phyloP scores from a whole-genome alignment of 2,797 vertebrate genomes.

The Chromobotia macracanthus region DNA sequence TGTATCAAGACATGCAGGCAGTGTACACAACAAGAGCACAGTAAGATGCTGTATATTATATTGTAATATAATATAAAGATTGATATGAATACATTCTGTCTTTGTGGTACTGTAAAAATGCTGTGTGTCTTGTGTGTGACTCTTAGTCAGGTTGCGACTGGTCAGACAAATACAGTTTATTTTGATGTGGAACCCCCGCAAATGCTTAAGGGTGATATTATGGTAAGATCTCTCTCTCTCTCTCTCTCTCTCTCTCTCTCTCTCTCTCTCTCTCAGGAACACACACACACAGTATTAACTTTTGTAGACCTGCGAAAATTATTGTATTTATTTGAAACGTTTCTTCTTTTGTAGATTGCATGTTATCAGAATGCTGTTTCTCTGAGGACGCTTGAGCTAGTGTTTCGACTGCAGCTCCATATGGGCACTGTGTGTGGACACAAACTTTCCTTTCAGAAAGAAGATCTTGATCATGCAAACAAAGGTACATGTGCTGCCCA shows the following conservation, averaged over 20 bases:
- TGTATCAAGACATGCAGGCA: conserved; percentile 88
- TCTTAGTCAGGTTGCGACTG: conserved; percentile 75
- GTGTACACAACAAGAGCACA: conserved; percentile 90
- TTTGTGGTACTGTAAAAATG: neutral
- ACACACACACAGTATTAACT: neutral
- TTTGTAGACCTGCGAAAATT: conserved; percentile 17
- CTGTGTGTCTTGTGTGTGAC: conserved; percentile 33
- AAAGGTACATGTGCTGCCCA: conserved; percentile 70
- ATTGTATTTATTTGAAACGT: neutral
- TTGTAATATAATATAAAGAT: neutral
- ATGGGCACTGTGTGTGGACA: conserved; percentile 81
- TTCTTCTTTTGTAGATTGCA: conserved; percentile 76
- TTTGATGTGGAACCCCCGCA: conserved; percentile 87
- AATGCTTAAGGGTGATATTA: conserved; percentile 89
- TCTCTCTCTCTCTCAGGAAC: no score
- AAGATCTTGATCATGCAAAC: conserved; percentile 85
- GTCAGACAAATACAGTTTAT: conserved; percentile 78
- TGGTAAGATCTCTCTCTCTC: conserved; percentile 76
- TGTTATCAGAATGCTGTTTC: conserved; percentile 85
- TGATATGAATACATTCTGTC: neutral
- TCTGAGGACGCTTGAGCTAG: conserved; percentile 74
- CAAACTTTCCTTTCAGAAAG: conserved; percentile 80
- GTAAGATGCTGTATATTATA: conserved; percentile 75
- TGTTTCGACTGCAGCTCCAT: conserved; percentile 92
- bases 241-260: neutral